These are phyloP conservation scores for Drosophila neoperkinsi DNA, from an alignment of 2,888 invertebrate species.

Conservation along the genomic window DNA sequence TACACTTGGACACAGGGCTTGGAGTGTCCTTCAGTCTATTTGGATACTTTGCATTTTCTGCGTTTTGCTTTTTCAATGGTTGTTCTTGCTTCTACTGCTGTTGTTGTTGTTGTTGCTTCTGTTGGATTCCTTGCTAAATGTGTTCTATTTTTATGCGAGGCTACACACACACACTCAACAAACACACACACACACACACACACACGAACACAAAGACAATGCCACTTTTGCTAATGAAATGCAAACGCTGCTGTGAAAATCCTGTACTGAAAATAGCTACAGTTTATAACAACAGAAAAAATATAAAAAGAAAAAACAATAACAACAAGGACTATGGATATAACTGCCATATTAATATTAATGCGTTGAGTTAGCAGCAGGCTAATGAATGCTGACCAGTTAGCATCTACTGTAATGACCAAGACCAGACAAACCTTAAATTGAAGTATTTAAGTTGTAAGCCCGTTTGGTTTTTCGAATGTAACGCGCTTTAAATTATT, in stretches of 20 bases:
- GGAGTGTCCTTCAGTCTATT: slow-evolving; percentile 80
- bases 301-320: slow-evolving; percentile 10
- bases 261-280: slow-evolving; percentile 55
- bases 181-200: slow-evolving; percentile 31
- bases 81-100: slow-evolving; percentile 32
- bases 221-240: slow-evolving; percentile 81
- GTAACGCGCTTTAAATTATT: not conserved
- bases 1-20: slow-evolving; percentile 70
- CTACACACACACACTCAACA: slow-evolving; percentile 38
- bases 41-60: slow-evolving; percentile 76
- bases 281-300: slow-evolving; percentile 19
- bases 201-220: slow-evolving; percentile 54
- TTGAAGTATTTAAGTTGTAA: slow-evolving; percentile 6
- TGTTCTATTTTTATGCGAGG: slow-evolving; percentile 68
- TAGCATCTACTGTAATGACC: slow-evolving; percentile 2
- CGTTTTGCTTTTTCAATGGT: slow-evolving; percentile 53
- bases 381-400: slow-evolving; percentile 53
- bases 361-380: slow-evolving; percentile 53
- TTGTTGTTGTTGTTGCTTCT: slow-evolving; percentile 51
- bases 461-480: not conserved
- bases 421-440: slow-evolving; percentile 3
- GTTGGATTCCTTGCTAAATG: slow-evolving; percentile 57
- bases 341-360: slow-evolving; percentile 72
- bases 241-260: slow-evolving; percentile 66
- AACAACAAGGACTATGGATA: slow-evolving; percentile 31